Evolutionary conservation across 2,797 vertebrate species (phyloP).

Genomic region (Odontamblyopus rebecca): DNA sequence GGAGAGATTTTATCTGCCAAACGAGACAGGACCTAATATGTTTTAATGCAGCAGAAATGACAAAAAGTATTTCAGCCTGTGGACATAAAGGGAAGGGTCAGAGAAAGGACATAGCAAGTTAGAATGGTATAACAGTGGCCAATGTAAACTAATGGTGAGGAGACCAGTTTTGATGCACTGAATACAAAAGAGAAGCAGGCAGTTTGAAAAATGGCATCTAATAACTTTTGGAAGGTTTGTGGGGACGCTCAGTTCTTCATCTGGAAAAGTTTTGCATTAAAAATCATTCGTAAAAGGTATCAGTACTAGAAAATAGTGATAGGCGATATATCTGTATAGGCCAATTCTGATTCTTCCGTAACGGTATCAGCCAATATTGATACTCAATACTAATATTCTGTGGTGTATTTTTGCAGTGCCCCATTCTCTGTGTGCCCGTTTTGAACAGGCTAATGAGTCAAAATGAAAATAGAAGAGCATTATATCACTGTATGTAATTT

Average conservation of each 20-base stretch:
- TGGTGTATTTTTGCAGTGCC: too few relatives aligned
- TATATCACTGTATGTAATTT: too few relatives aligned
- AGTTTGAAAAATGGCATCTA: neutral
- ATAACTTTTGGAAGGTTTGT: neutral
- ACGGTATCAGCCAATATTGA: too few relatives aligned
- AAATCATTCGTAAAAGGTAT: too few relatives aligned
- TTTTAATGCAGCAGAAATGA: slow-evolving; percentile 8
- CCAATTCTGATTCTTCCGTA: too few relatives aligned
- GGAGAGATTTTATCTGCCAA: neutral
- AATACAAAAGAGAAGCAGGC: neutral
- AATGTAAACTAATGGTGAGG: neutral
- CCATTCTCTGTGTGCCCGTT: too few relatives aligned
- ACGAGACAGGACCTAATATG: slow-evolving; percentile 4
- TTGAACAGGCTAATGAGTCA: too few relatives aligned
- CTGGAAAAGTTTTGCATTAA: neutral
- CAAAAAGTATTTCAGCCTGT: slow-evolving; percentile 13
- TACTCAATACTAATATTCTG: too few relatives aligned
- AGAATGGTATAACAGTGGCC: neutral
- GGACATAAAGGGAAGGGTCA: slow-evolving; percentile 1
- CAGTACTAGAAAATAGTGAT: neutral
- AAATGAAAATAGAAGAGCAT: too few relatives aligned
- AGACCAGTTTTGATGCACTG: neutral
- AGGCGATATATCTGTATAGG: too few relatives aligned
- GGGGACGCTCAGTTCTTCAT: neutral
- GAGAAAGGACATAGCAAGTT: neutral